These are phyloP conservation scores for Euborellia annulipes DNA, from an alignment of 1,140 invertebrate genomes.

Conservation along the genomic window DNA sequence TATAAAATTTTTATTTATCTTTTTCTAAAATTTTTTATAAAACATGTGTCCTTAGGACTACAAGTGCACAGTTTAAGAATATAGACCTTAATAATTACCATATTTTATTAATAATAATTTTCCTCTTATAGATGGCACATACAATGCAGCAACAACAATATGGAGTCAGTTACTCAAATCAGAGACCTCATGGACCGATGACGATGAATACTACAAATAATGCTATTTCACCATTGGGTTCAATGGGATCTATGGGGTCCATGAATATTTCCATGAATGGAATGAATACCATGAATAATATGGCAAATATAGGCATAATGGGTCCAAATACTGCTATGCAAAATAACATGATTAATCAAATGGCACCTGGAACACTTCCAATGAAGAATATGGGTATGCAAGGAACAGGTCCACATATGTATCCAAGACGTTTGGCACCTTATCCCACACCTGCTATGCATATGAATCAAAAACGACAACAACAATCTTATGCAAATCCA, in stretches of 20 bases:
- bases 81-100: not conserved
- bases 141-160: constrained; percentile 29
- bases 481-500: constrained; percentile 22
- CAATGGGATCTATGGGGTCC: constrained; percentile 18
- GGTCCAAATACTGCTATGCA: constrained; percentile 36
- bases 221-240: constrained; percentile 18
- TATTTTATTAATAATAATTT: constrained; percentile 18
- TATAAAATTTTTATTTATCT: not conserved
- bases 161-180: constrained; percentile 34
- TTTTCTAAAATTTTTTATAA: not conserved
- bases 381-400: constrained; percentile 42
- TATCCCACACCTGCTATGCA: constrained; percentile 68
- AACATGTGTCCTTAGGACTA: not conserved
- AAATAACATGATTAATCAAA: constrained; percentile 39
- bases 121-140: constrained; percentile 29
- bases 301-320: constrained; percentile 49
- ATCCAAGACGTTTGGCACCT: constrained; percentile 51
- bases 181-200: constrained; percentile 31
- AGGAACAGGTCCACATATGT: constrained; percentile 25
- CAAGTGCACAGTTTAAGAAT: not conserved
- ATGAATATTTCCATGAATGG: constrained; percentile 22
- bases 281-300: constrained; percentile 36
- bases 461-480: constrained; percentile 56
- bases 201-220: constrained; percentile 29
- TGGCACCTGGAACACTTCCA: constrained; percentile 13